Base-by-base conservation (phyloP, 2,113 vertebrate species). In the Oryzias woworae region DNA sequence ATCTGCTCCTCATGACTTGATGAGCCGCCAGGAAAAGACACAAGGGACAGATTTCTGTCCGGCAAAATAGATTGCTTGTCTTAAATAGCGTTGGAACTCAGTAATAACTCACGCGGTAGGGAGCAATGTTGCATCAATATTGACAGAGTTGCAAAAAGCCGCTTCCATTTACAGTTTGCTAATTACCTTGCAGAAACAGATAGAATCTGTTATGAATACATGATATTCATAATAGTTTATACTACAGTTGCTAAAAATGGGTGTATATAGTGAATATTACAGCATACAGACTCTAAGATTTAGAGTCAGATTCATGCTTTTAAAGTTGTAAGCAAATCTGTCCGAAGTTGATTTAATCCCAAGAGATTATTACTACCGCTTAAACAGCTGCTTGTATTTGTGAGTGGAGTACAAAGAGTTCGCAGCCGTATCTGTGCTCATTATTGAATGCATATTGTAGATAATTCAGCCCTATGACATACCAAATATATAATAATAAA, bases 1-100 rank as follows among this genome's bases (percentile, higher is more conserved):
- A 14, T 53, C 73, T 63, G 53, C 61, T 10, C 61, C 56, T 77
- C 48, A 18, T 55, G 64, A 22, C 69, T 69, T 66, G 63, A 75
- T 71, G 65, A 72, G 63, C 75, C 62, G 77, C 72, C 80, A 75
- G 64, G 75, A 75, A 18, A 45, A 81, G 43, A 83, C 80, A 72
- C 80, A 13, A 43, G 82, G 73, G 80, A 87, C 68, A 72, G 75
- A 71, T 85, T 78, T 76, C 53, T 71, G 52, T 67, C 61, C 54
- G 58, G 69, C 41, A 41, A 66, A 77, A 79, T 63, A 69, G 70
- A 80, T 75, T 54, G 64, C 73, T 56, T 51, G 54, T 62, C 26
- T 78, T 78, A 66, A 75, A 65, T 58, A 81, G 61, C 4, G 44
- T 68, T 58, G 56, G 68, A 80, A 78, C 50, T 77, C 74, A 64